phyloP scores from a whole-genome alignment of 2,888 invertebrate species.

The Tenthredo scrophulariae region DNA sequence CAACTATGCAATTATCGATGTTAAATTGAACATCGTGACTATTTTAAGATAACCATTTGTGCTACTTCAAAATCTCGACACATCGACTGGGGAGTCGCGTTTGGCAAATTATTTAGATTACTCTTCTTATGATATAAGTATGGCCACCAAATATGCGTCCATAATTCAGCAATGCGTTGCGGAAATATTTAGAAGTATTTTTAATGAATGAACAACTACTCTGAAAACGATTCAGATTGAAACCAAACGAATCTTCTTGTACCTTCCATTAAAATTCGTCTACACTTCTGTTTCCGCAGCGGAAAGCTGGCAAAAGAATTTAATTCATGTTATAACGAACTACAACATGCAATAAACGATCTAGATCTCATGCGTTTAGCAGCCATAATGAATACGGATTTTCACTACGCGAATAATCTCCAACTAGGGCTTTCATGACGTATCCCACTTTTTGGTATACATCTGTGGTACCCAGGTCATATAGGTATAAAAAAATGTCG shows the following conservation, averaged over 20 bases:
- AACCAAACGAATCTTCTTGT: neutral
- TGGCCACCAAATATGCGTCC: neutral
- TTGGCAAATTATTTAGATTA: neutral
- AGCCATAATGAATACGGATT: neutral
- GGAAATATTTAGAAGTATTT: neutral
- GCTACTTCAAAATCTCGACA: neutral
- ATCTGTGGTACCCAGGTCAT: neutral
- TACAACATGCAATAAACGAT: neutral
- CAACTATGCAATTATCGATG: neutral
- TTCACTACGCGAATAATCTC: neutral
- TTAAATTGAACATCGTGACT: neutral
- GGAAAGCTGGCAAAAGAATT: neutral
- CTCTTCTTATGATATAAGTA: neutral
- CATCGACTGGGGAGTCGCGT: too few relatives aligned
- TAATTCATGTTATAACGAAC: neutral
- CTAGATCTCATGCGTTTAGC: neutral
- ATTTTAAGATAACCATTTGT: neutral
- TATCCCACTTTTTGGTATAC: neutral
- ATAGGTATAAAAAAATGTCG: neutral
- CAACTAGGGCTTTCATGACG: neutral
- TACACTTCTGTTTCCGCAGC: neutral
- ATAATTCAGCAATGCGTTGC: neutral
- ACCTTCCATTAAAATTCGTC: neutral
- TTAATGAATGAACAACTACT: neutral
- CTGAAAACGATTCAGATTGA: neutral